phyloP scores from a whole-genome alignment of 2,888 invertebrate genomes.

The Epinotia demarniana region DNA sequence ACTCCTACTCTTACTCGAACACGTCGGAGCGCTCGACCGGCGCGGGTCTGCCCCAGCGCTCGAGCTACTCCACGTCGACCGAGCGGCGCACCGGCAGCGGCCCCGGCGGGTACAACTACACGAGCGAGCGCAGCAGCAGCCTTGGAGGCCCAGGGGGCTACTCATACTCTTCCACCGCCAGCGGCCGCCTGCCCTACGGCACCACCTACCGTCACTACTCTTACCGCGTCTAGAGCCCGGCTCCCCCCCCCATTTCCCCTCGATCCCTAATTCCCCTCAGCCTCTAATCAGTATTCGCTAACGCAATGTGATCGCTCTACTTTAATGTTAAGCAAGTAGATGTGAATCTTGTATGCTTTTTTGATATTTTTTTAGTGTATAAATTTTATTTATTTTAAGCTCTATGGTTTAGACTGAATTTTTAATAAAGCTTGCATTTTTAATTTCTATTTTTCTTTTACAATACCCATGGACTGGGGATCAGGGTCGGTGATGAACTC shows the following conservation, averaged over 20 bases:
- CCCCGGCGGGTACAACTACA: constrained; percentile 91
- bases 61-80: constrained; percentile 87
- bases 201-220: constrained; percentile 93
- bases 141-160: constrained; percentile 92
- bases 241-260: constrained; percentile 53
- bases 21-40: constrained; percentile 80
- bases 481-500: constrained; percentile 73
- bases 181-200: constrained; percentile 93
- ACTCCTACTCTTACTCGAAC: constrained; percentile 93
- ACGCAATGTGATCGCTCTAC: constrained; percentile 78
- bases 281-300: constrained; percentile 80
- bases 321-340: constrained; percentile 73
- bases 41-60: constrained; percentile 85
- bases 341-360: constrained; percentile 70
- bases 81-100: constrained; percentile 89
- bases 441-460: constrained; percentile 70
- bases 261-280: constrained; percentile 47
- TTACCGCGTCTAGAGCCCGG: constrained; percentile 90
- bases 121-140: constrained; percentile 89
- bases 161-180: constrained; percentile 91
- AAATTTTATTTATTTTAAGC: constrained; percentile 63
- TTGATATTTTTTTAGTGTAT: constrained; percentile 66
- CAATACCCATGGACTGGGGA: constrained; percentile 52
- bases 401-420: constrained; percentile 80
- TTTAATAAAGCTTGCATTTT: constrained; percentile 84